phyloP scores from a whole-genome alignment of 2,797 vertebrate genomes.

The Rhyacichthys aspro region DNA sequence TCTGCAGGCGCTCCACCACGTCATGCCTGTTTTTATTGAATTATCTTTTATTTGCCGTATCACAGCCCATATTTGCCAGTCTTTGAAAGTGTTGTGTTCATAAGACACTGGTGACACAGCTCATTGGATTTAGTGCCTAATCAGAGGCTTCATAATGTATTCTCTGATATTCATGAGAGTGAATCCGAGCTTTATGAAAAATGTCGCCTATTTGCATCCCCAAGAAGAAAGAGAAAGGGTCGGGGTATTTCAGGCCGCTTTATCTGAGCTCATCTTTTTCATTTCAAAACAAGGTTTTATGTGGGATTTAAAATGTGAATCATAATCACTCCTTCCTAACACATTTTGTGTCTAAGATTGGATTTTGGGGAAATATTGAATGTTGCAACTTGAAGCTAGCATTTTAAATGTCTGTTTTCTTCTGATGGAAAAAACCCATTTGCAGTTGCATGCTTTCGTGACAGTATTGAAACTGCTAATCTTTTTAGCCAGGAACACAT shows the following conservation, averaged over 20 bases:
- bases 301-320: conserved; percentile 71
- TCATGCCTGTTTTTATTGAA: conserved; percentile 58
- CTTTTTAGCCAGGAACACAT: conserved; percentile 44
- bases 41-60: conserved; percentile 63
- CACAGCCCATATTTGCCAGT: conserved; percentile 26
- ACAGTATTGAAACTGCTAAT: conserved; percentile 58
- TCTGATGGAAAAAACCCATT: conserved; percentile 42
- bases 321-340: conserved; percentile 67
- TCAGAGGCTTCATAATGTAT: conserved; percentile 71
- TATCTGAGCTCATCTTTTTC: conserved; percentile 68
- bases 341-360: conserved; percentile 62
- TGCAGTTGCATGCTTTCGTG: conserved; percentile 56
- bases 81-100: conserved; percentile 58
- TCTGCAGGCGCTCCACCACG: conserved; percentile 22
- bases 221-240: conserved; percentile 61
- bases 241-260: conserved; percentile 61
- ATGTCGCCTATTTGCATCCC: conserved; percentile 69
- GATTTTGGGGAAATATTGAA: conserved; percentile 63
- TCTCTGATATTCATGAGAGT: conserved; percentile 68
- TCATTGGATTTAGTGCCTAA: conserved; percentile 69
- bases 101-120: conserved; percentile 62
- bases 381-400: conserved; percentile 54
- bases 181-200: conserved; percentile 71
- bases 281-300: conserved; percentile 72
- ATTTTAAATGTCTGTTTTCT: conserved; percentile 53